These are phyloP conservation scores for Plagodis pulveraria DNA, from an alignment of 2,888 invertebrate species.

Conservation along the genomic window DNA sequence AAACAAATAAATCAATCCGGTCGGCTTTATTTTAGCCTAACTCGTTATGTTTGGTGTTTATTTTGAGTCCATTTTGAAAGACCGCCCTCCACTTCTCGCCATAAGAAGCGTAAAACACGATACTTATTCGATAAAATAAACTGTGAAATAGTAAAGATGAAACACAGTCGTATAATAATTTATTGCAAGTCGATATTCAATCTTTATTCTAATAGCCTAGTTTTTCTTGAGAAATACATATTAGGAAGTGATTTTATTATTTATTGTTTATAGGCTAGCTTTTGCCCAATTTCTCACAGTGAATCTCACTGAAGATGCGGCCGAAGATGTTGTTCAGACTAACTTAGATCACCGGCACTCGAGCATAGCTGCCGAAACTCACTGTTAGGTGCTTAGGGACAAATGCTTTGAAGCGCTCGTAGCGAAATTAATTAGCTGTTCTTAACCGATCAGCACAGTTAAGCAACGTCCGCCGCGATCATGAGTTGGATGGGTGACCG, in stretches of 20 bases:
- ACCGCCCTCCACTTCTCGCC: slow-evolving; percentile 31
- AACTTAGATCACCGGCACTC: too few species aligned
- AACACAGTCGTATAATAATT: slow-evolving; percentile 5
- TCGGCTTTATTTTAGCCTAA: slow-evolving; percentile 50
- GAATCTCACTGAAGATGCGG: too few species aligned
- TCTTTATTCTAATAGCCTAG: slow-evolving; percentile 9
- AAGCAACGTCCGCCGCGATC: too few species aligned
- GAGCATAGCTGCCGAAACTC: too few species aligned
- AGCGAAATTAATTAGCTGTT: too few species aligned
- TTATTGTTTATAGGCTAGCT: neutral
- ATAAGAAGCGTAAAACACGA: slow-evolving; percentile 47
- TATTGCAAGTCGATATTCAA: neutral
- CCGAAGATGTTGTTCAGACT: too few species aligned
- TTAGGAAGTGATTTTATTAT: slow-evolving; percentile 9
- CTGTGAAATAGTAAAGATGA: slow-evolving; percentile 38
- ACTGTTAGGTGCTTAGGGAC: too few species aligned
- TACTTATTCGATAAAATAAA: slow-evolving; percentile 44
- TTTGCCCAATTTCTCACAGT: neutral
- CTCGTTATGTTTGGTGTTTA: slow-evolving; percentile 54
- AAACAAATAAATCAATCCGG: slow-evolving; percentile 37
- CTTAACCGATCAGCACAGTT: too few species aligned
- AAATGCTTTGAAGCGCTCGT: too few species aligned
- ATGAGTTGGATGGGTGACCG: too few species aligned
- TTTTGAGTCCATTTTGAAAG: slow-evolving; percentile 40
- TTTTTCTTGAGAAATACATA: slow-evolving; percentile 13